phyloP scores from a whole-genome alignment of 2,888 invertebrate genomes.

The Synergus umbraculus region DNA sequence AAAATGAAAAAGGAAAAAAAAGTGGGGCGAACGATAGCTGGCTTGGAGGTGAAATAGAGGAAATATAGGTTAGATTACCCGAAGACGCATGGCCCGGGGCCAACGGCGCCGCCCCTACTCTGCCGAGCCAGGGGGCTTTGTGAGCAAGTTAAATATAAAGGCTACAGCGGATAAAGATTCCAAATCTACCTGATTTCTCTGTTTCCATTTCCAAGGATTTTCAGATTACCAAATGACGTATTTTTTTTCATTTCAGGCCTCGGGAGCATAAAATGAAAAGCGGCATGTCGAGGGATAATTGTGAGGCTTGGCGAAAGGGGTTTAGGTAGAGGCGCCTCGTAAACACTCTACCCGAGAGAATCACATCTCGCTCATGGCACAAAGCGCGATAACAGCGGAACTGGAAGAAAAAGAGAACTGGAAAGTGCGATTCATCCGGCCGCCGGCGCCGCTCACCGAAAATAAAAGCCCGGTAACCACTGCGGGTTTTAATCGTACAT shows the following conservation, averaged over 20 bases:
- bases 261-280: constrained; percentile 32
- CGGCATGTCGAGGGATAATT: constrained; percentile 41
- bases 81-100: constrained; percentile 61
- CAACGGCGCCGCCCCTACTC: constrained; percentile 39
- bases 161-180: constrained; percentile 47
- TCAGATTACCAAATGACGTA: not conserved
- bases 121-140: constrained; percentile 53
- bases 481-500: constrained; percentile 19
- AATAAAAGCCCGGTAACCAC: constrained; percentile 22
- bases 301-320: not conserved
- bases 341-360: constrained; percentile 24
- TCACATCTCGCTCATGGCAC: constrained; percentile 7
- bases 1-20: not conserved
- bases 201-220: constrained; percentile 15
- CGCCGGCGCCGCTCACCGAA: constrained; percentile 5
- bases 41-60: constrained; percentile 58
- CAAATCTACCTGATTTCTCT: constrained; percentile 54
- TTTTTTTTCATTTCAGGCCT: not conserved
- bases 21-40: constrained; percentile 16
- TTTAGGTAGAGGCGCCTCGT: constrained; percentile 19
- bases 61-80: constrained; percentile 69
- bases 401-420: constrained; percentile 23
- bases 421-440: constrained; percentile 26
- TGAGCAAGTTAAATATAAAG: constrained; percentile 57
- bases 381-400: constrained; percentile 18